phyloP scores from a whole-genome alignment of 2,797 vertebrate genomes.

The Liasis olivaceus region DNA sequence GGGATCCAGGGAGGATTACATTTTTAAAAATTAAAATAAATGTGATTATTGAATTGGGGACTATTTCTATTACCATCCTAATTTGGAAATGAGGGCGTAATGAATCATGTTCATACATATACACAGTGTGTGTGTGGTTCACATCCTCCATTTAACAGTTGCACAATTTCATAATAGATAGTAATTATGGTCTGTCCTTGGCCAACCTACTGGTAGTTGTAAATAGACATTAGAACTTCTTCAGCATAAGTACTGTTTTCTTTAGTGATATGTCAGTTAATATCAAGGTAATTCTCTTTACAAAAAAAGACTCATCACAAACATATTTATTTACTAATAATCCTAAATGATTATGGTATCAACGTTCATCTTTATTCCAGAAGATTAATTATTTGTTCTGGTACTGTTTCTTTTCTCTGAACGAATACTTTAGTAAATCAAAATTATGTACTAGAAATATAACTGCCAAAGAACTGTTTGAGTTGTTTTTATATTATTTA shows the following conservation, averaged over 20 bases:
- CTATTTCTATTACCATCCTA: background rate
- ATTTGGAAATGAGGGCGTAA: background rate
- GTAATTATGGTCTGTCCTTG: background rate
- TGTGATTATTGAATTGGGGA: background rate
- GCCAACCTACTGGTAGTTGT: rapidly evolving
- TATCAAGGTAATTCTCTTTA: background rate
- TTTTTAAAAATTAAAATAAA: background rate
- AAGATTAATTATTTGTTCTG: constrained; percentile 8
- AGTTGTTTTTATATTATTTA: background rate
- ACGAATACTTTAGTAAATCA: background rate
- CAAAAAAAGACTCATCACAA: background rate
- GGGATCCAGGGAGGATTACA: constrained; percentile 32
- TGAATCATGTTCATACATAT: background rate
- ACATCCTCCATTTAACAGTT: background rate
- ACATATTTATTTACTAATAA: background rate
- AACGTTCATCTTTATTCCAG: background rate
- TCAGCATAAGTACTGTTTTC: background rate
- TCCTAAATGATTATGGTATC: background rate
- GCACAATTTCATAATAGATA: background rate
- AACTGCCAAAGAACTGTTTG: background rate
- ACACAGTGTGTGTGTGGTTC: background rate
- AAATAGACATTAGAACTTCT: background rate
- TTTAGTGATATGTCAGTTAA: background rate
- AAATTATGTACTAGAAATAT: rapidly evolving
- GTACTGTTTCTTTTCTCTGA: background rate